Conservation (phyloP, 2,113 vertebrate genomes). For the Macrotus californicus region DNA sequence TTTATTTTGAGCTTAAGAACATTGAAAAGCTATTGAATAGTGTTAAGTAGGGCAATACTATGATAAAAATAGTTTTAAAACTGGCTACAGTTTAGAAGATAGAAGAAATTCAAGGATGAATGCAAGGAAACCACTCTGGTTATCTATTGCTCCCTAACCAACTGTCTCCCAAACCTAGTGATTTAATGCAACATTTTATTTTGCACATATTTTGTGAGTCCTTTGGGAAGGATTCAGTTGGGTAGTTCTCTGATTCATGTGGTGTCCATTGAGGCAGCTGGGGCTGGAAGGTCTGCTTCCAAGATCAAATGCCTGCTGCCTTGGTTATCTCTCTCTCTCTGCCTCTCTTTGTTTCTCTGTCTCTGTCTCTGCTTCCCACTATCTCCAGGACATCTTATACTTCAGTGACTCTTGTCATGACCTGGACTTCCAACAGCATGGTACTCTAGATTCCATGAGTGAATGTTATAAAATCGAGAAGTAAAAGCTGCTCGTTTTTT, state of each 20-base stretch:
- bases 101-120: not conserved
- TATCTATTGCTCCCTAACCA: not conserved
- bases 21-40: not conserved
- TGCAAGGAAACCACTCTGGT: not conserved
- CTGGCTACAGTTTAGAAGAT: not conserved
- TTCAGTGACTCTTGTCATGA: not conserved
- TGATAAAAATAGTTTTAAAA: not conserved
- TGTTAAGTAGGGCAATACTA: not conserved
- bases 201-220: not conserved
- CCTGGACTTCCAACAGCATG: not conserved
- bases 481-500: not conserved
- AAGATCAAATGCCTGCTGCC: not conserved
- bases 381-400: not conserved
- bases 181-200: not conserved
- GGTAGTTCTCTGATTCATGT: not conserved
- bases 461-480: not conserved
- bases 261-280: not conserved
- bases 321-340: not conserved
- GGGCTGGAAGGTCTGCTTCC: not conserved
- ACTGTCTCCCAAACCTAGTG: not conserved
- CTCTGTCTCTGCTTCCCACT: not conserved
- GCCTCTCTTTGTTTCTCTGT: not conserved
- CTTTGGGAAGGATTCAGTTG: not conserved
- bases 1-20: not conserved
- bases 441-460: not conserved